Base-by-base conservation (phyloP, 2,113 vertebrate genomes). In the Dromiciops gliroides region DNA sequence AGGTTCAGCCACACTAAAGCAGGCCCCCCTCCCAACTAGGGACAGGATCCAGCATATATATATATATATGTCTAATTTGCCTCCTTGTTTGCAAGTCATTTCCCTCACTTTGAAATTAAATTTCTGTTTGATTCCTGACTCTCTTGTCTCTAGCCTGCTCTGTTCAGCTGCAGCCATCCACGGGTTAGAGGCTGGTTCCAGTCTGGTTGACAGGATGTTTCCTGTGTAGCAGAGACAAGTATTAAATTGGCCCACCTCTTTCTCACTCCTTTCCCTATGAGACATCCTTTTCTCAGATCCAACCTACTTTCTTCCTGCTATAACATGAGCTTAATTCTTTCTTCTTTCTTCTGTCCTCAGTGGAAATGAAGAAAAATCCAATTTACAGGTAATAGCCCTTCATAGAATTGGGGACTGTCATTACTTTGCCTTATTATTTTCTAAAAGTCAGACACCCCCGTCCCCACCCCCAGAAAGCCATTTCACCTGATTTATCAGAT, bases 391-490 rank as follows among this genome's bases (percentile, higher is more conserved):
- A 44, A 47, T 9, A 91, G 89, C 50, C 51, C 44, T 97, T 88
- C 7, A 44, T 47, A 52, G 60, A 48, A 89, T 92, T 52, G 48
- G 93, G 83, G 91, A 53, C 49, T 0, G 0, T 90, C 94, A 93
- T 93, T 95, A 95, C 67, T 53, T 94, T 50, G 90, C 50, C 90
- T 94, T 96, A 90, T 51, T 93, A 94, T 95, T 93, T 93, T 95
- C 93, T 94, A 0, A 51, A 52, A 95, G 83, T 95, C 93, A 89
- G 89, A 24, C 91, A 67, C 25, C 37, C 67, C 60, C 31, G 4
- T 3, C 60, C 60, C 2, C 67, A n/a, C 60, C 14, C 60, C 31
- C 31, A 93, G 93, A 90, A 95, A 93, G 93, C 3, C n/a, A 44
- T 93, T 95, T 48, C 48, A 83, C 50, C 28, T 83, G 56, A 44